Base-by-base conservation (phyloP, 2,113 vertebrate species). In the Formicarius rufipectus region DNA sequence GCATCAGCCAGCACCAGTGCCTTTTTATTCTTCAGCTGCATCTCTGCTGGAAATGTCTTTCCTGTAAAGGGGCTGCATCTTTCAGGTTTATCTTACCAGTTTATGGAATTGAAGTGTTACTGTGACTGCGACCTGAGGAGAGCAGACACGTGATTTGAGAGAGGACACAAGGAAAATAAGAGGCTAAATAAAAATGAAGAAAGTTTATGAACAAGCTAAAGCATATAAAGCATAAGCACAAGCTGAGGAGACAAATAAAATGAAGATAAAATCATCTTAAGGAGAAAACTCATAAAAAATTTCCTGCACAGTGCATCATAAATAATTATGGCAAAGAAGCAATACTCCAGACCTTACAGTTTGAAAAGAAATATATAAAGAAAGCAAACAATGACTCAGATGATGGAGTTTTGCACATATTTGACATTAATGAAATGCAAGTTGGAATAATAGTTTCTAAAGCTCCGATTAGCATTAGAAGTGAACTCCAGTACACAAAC, bases 401-500 rank as follows among this genome's bases (percentile, higher is more conserved):
- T 42, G 42, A 86, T 67, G 50, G 10, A 1, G 18, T 15, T 90
- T 84, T 88, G 59, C 30, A 63, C 20, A 33, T 74, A 94, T 71
- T 77, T 86, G 63, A 42, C 50, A 74, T 86, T 77, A 91, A 88
- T 76, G 40, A 95, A 66, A 89, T 69, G 25, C 58, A 88, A 79
- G 37, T 30, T 90, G 63, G 71, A 95, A 88, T 63, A 85, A 82
- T 59, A 85, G 44, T 76, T 83, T 64, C 31, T 88, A 83, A 95
- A 79, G 39, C 42, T 85, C 92, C 66, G 67, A 93, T 88, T 87
- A 94, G 66, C 92, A 93, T 94, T 72, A 78, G 27, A 91, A 94
- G 24, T 28, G 40, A 95, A 91, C n/a, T 73, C 24, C 82, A 82
- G n/a, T 53, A 87, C 24, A 87, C 16, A 91, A 75, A 93, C 30